A percentile compares a stretch with the other conserved stretches of the same genome.
Conservation (phyloP, 2,113 vertebrate genomes). For the Orycteropus afer region DNA sequence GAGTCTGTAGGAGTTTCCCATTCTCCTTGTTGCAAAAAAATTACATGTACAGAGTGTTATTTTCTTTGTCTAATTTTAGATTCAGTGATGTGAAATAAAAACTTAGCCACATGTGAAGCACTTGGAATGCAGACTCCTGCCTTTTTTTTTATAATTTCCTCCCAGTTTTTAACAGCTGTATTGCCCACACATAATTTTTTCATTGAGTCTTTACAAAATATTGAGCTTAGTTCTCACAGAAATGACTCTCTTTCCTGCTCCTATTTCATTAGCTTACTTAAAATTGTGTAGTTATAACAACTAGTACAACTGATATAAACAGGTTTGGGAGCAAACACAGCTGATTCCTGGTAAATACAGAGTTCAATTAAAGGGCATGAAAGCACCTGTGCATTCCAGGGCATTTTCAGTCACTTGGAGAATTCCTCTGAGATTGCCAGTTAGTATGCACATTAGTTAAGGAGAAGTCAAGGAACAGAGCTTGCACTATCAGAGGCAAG, state of each 20-base stretch:
- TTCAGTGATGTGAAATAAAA: slow-evolving; percentile 5
- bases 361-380: slow-evolving; percentile 14
- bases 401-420: background rate
- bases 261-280: slow-evolving; percentile 17
- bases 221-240: background rate
- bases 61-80: background rate
- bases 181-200: background rate
- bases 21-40: background rate
- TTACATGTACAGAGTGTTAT: background rate
- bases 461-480: background rate
- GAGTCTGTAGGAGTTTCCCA: background rate
- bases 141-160: background rate
- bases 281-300: slow-evolving; percentile 28
- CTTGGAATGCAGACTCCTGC: background rate
- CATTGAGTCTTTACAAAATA: slow-evolving; percentile 13
- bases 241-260: background rate
- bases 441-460: background rate
- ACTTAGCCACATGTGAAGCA: background rate
- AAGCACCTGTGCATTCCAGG: background rate
- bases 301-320: background rate
- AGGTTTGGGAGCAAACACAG: slow-evolving; percentile 40
- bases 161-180: background rate
- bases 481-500: background rate
- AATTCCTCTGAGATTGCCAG: slow-evolving; percentile 2
- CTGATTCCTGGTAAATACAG: slow-evolving; percentile 59